Evolutionary conservation across 1,140 invertebrate species (phyloP), one percentile per base, ranked within the genome.

Genomic region (Zaprionus taronus): DNA sequence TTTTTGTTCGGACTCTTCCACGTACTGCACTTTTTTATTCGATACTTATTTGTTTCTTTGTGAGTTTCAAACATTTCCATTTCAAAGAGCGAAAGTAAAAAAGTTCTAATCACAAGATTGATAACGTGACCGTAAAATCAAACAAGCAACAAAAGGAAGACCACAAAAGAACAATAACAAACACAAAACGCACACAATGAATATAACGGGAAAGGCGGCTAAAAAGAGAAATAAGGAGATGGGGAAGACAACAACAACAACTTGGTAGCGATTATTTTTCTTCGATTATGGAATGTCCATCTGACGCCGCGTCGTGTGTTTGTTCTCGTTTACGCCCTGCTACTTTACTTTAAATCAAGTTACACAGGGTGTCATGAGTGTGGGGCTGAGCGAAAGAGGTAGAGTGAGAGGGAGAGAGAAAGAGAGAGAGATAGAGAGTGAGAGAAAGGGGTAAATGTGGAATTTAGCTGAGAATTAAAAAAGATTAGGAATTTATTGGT

Each of bases 401-500:
- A 34, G 31, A 31, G 31, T 11, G 31, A 11, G 9, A 28, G 26
- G 2, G 15, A 64, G 20, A 22, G 20, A 26, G 22, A 47, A 5
- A 31, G 31, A 34, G 31, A 11, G 9, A 28, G 26, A 0, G 15
- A 64, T 14, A 22, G 20, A 26, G 24, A 14, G n/a, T 22, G n/a
- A 9, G 31, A 55, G 26, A 53, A n/a, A 26, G 5, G 14, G 14
- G 38, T 41, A 41, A 41, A 41, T 41, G 20, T 26, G 24, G 51
- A 53, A 67, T 47, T 67, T 67, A 67, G 53, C n/a, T 34, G 34
- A 31, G 38, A 71, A 66, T 69, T 81, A 81, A 79, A 74, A 76
- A 62, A 72, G 64, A 76, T 69, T 62, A 20, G 28, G 49, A 56
- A 56, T 69, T 57, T 74, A 62, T 74, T 61, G 47, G 26, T 49